phyloP scores from a whole-genome alignment of 2,888 invertebrate species.

The Mythimna impura region DNA sequence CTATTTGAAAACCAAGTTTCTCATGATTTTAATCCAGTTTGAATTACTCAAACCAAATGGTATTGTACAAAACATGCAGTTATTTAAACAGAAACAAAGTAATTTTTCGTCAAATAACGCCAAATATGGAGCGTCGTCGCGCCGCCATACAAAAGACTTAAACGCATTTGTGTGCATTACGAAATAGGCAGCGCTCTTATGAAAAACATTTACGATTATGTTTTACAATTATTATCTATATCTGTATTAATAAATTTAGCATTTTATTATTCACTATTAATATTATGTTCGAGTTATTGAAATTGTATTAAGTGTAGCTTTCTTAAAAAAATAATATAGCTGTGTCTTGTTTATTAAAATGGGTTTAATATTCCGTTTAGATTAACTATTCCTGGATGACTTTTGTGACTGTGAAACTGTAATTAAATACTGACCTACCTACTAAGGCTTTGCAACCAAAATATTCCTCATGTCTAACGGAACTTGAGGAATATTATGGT shows the following conservation, averaged over 20 bases:
- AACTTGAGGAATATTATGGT: too few species aligned
- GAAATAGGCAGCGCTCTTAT: constrained; percentile 25
- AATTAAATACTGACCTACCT: neutral
- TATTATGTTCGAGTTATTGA: constrained; percentile 35
- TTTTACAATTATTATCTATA: constrained; percentile 36
- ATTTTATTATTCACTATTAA: constrained; percentile 38
- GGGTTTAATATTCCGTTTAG: neutral
- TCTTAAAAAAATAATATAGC: constrained; percentile 1
- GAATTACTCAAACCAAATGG: neutral
- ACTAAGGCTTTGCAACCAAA: neutral
- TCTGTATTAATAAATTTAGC: constrained; percentile 33
- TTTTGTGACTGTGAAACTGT: neutral
- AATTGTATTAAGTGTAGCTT: constrained; percentile 22
- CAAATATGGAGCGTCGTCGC: constrained; percentile 45
- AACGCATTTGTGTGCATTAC: constrained; percentile 73
- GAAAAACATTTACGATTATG: constrained; percentile 36
- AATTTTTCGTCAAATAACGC: constrained; percentile 25
- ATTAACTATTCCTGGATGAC: neutral
- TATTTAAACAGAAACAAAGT: constrained; percentile 3
- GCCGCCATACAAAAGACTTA: constrained; percentile 82
- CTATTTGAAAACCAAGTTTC: neutral
- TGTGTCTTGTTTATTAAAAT: constrained; percentile 7
- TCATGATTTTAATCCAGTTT: neutral
- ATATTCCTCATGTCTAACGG: neutral
- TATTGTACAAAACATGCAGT: constrained; percentile 14